Conservation (phyloP, 2,113 vertebrate species). For the Acinonyx jubatus region DNA sequence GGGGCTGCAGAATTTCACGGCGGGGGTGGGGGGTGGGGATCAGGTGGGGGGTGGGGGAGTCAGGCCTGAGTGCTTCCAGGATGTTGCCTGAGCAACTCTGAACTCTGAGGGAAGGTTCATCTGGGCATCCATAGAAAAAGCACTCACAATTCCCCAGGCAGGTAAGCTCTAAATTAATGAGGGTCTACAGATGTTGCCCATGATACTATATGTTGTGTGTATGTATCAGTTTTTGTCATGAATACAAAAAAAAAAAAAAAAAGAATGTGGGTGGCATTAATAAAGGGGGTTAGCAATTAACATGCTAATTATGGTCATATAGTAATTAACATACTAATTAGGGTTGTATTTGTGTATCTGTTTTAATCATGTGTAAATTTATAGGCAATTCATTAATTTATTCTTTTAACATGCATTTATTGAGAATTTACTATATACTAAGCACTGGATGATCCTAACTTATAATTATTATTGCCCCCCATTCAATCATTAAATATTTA, state of each 20-base stretch:
- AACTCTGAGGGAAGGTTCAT: not conserved
- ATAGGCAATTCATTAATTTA: not conserved
- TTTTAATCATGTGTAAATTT: constrained; percentile 4
- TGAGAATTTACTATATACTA: not conserved
- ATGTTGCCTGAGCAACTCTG: accelerated
- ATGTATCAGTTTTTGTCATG: not conserved
- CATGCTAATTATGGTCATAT: not conserved
- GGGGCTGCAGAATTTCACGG: not conserved
- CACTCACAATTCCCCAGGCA: accelerated
- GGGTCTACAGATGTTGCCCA: not conserved
- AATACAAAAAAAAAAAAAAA: not conserved
- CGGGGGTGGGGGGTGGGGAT: no score
- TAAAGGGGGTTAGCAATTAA: not conserved
- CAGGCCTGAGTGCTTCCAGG: not conserved
- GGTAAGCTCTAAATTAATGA: not conserved
- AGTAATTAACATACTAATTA: not conserved
- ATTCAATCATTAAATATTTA: not conserved
- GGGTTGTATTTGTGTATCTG: not conserved
- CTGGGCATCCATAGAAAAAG: not conserved
- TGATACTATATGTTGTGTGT: not conserved
- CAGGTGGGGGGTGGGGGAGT: no score
- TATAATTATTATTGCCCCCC: not conserved
- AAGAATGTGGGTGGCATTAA: not conserved
- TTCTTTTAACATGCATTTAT: constrained; percentile 6
- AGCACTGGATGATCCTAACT: not conserved